A percentile compares a stretch with the other conserved stretches of the same genome.
phyloP scores from a whole-genome alignment of 2,797 vertebrate genomes.

The Ataeniobius toweri region DNA sequence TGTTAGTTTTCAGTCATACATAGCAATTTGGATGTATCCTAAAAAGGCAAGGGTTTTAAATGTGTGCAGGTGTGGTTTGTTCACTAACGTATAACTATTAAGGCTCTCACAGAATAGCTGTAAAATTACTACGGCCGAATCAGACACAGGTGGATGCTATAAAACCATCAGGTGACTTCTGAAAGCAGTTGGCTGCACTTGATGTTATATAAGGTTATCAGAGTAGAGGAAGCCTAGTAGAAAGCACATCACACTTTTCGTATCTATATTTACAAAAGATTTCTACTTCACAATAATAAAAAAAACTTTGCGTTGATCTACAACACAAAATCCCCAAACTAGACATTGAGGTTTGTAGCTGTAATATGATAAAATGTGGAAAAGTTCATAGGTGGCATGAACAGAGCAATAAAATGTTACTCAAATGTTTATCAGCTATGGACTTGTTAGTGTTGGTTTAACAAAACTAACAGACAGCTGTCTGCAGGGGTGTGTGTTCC shows the following conservation, averaged over 20 bases:
- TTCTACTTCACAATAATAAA: background rate
- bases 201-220: background rate
- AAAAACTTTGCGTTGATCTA: background rate
- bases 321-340: background rate
- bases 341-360: background rate
- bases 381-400: background rate
- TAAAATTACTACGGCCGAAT: too few relatives aligned
- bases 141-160: background rate
- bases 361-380: background rate
- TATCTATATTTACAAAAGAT: background rate
- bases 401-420: background rate
- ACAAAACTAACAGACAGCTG: constrained; percentile 4
- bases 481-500: background rate
- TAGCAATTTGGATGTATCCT: background rate
- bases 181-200: background rate
- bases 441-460: constrained; percentile 12
- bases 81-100: too few relatives aligned
- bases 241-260: too few relatives aligned
- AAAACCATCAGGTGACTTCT: background rate
- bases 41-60: background rate
- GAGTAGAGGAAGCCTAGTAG: too few relatives aligned
- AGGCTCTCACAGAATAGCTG: too few relatives aligned
- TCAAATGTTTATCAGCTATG: constrained; percentile 6
- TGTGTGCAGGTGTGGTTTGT: too few relatives aligned
- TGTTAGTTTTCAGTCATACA: background rate